Percentiles rank a stretch among this genome's conserved stretches.
phyloP scores from a whole-genome alignment of 2,797 vertebrate species.

The Todus mexicanus region DNA sequence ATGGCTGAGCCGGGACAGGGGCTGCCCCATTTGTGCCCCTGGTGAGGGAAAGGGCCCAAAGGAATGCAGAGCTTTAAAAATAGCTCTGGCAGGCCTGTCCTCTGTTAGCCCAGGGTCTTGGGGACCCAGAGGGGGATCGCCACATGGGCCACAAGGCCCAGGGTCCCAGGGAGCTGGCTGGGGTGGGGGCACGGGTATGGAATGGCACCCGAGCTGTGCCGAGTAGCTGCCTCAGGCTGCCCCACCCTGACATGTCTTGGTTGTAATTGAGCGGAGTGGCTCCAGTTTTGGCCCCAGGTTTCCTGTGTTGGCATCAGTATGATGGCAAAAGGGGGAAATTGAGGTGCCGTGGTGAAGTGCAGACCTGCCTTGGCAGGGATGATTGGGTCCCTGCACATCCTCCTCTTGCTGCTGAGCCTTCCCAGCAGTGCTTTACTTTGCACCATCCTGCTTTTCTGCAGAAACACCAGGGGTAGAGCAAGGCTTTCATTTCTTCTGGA shows the following conservation, averaged over 20 bases:
- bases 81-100: neutral
- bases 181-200: fast-evolving
- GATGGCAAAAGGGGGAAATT: neutral
- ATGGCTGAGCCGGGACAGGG: fast-evolving
- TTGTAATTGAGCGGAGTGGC: fast-evolving
- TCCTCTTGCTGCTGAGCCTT: fast-evolving
- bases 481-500: neutral
- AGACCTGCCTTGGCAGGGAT: fast-evolving
- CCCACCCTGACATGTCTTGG: neutral
- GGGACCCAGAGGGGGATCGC: fast-evolving
- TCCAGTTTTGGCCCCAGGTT: neutral
- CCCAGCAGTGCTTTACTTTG: neutral
- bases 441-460: neutral
- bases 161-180: neutral
- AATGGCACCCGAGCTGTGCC: neutral
- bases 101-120: neutral
- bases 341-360: neutral
- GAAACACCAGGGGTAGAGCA: neutral
- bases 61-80: neutral
- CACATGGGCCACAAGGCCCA: neutral
- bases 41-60: neutral
- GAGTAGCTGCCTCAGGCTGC: neutral
- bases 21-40: neutral
- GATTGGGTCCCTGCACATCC: fast-evolving
- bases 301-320: neutral